phyloP scores from a whole-genome alignment of 2,888 invertebrate genomes.

The Tolmerus cingulatus region DNA sequence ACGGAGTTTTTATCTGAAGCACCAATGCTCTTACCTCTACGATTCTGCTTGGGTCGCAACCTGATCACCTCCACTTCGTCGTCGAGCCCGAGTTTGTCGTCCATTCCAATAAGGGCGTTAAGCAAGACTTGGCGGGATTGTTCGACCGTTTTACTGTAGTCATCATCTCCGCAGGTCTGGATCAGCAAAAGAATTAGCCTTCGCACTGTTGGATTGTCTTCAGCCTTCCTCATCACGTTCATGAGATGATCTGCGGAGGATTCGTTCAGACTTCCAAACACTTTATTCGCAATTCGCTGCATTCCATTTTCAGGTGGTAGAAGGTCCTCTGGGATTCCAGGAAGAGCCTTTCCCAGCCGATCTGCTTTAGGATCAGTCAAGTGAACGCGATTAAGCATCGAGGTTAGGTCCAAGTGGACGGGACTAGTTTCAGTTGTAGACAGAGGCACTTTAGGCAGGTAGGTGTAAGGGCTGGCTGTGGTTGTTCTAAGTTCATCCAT shows the following conservation, averaged over 20 bases:
- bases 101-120: constrained; percentile 73
- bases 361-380: constrained; percentile 52
- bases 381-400: constrained; percentile 53
- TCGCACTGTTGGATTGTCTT: constrained; percentile 77
- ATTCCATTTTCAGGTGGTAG: constrained; percentile 72
- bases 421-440: constrained; percentile 58
- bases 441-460: constrained; percentile 54
- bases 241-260: constrained; percentile 78
- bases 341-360: constrained; percentile 64
- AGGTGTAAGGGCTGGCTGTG: constrained; percentile 62
- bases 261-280: constrained; percentile 78
- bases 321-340: constrained; percentile 66
- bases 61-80: constrained; percentile 51
- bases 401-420: constrained; percentile 58
- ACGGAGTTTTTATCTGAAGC: constrained; percentile 53
- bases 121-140: constrained; percentile 74
- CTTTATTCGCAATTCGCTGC: constrained; percentile 75
- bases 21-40: constrained; percentile 47
- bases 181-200: constrained; percentile 78
- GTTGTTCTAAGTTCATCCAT: constrained; percentile 60
- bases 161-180: constrained; percentile 78
- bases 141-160: constrained; percentile 75
- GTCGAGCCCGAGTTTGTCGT: constrained; percentile 60
- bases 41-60: constrained; percentile 53
- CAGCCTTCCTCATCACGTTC: constrained; percentile 83